Base-by-base conservation (phyloP, 2,888 invertebrate species). In the Autographa pulchrina region DNA sequence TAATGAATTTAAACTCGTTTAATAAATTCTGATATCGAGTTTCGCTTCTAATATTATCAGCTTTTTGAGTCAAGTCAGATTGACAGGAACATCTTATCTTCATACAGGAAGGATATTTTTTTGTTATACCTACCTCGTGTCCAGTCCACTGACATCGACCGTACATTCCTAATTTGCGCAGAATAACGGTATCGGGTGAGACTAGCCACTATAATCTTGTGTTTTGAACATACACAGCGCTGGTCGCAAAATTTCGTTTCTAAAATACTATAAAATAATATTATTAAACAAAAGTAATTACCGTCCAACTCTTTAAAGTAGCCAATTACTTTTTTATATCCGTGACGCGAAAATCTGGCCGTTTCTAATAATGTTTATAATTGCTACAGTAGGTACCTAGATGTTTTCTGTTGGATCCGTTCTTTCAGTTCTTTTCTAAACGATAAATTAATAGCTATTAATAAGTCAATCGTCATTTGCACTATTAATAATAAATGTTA, bases 151-250 rank as follows among this genome's bases (percentile, higher is more conserved):
- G 48, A 48, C 48, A n/a, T 48, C 72, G 54, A 32, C 62, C 61
- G 61, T 72, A 72, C 68, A 77, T 77, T 82, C 72, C 77, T 82
- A 79, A 82, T 84, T 84, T 79, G 74, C 59, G 59, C 70, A 66
- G 73, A 58, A 73, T 84, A 82, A 82, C 82, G 84, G 84, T 79
- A 72, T 75, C 69, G 72, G 70, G 65, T 68, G 67, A 76, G 70
- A 65, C 80, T 76, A 73, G 72, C 74, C 72, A 70, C 73, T 73
- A 71, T 82, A 79, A 70, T 68, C 56, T 74, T 43, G 38, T 63
- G 35, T 35, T 61, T 20, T 60, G 8, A 11, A 11, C 60, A 61
- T 60, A 52, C 41, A 56, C 54, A 59, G 38, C 18, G 54, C 54
- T 4, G 25, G 64, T 56, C n/a, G 48, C 48, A 6, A 25, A 48